phyloP scores from a whole-genome alignment of 2,113 vertebrate species.

The Ammodytes marinus region DNA sequence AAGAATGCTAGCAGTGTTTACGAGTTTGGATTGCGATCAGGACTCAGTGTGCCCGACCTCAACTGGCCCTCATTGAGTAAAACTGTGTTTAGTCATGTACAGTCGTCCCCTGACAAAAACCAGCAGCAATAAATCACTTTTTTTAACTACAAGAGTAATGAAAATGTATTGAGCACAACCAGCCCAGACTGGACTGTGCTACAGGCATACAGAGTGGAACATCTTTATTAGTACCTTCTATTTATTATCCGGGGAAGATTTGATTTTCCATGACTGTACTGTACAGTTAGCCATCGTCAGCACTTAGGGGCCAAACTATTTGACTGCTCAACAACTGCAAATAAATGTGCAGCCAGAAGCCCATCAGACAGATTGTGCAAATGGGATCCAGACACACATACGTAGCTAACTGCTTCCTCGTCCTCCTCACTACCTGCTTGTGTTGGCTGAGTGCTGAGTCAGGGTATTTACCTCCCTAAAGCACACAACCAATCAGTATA shows the following conservation, averaged over 20 bases:
- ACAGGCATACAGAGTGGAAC: constrained; percentile 23
- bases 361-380: constrained; percentile 41
- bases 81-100: constrained; percentile 38
- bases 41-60: constrained; percentile 25
- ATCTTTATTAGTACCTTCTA: constrained; percentile 49
- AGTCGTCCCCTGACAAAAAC: constrained; percentile 7
- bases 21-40: constrained; percentile 15
- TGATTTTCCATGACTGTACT: constrained; percentile 44
- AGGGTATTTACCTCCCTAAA: constrained; percentile 6
- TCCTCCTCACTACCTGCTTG: constrained; percentile 28
- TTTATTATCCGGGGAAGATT: constrained; percentile 46
- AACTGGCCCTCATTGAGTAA: constrained; percentile 26
- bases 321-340: constrained; percentile 34
- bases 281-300: constrained; percentile 27
- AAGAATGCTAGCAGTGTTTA: constrained; percentile 27
- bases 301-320: constrained; percentile 37
- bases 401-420: constrained; percentile 21
- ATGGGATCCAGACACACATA: constrained; percentile 46
- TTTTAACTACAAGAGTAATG: constrained; percentile 42
- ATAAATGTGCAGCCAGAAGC: constrained; percentile 22
- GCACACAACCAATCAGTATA: constrained; percentile 28
- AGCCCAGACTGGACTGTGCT: constrained; percentile 5
- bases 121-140: constrained; percentile 49
- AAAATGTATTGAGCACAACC: constrained; percentile 43
- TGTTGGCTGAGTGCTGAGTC: constrained; percentile 47